These are phyloP conservation scores for Drosophila takahashii DNA, from an alignment of 1,140 invertebrate species.

Conservation along the genomic window DNA sequence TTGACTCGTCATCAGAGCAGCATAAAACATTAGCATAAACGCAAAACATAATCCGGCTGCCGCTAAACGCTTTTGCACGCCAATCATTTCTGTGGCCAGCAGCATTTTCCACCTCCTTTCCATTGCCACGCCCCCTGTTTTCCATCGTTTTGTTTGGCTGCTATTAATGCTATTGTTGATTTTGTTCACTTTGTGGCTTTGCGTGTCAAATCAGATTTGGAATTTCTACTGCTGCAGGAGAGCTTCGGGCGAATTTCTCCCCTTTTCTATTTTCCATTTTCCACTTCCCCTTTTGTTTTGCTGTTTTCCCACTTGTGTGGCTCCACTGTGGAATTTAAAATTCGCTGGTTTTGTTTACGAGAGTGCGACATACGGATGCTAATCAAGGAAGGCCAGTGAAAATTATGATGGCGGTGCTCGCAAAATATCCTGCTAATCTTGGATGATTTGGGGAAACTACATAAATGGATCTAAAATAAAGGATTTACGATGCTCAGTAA, in stretches of 20 bases:
- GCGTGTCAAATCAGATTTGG: slow-evolving; percentile 78
- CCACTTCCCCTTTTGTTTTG: neutral
- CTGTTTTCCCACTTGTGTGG: neutral
- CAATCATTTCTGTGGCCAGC: slow-evolving; percentile 40
- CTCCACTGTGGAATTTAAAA: neutral
- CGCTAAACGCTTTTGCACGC: slow-evolving; percentile 53
- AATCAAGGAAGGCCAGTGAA: slow-evolving; percentile 47
- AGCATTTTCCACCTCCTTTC: neutral
- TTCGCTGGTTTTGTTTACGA: neutral
- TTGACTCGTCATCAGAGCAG: slow-evolving; percentile 14
- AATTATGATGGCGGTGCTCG: slow-evolving; percentile 48
- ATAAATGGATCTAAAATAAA: too few species aligned
- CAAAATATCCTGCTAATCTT: slow-evolving; percentile 69
- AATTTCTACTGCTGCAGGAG: slow-evolving; percentile 35
- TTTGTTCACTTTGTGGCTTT: slow-evolving; percentile 51
- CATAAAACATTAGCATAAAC: slow-evolving; percentile 36
- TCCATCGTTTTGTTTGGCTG: slow-evolving; percentile 15
- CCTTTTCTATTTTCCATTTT: slow-evolving; percentile 11
- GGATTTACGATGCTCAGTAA: too few species aligned
- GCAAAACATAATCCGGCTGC: slow-evolving; percentile 41
- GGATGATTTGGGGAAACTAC: slow-evolving; percentile 7
- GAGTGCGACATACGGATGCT: slow-evolving; percentile 32
- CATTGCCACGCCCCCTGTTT: slow-evolving; percentile 24
- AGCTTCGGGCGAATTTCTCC: slow-evolving; percentile 23
- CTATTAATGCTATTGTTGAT: slow-evolving; percentile 34